Evolutionary conservation across 2,113 vertebrate genomes (phyloP).

Genomic region (Carollia perspicillata): DNA sequence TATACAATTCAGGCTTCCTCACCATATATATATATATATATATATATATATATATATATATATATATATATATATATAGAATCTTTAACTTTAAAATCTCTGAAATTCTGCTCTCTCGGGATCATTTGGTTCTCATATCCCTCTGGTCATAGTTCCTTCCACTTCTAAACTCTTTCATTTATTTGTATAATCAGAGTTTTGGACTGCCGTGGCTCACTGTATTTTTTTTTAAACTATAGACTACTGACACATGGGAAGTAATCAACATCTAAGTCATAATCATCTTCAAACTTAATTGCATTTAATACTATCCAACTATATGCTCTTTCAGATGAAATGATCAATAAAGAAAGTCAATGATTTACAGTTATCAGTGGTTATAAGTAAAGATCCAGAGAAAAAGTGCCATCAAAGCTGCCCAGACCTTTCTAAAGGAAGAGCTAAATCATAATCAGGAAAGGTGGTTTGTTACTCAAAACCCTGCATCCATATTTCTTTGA

Average conservation of each 20-base stretch:
- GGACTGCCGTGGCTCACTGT: background rate
- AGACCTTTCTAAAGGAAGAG: background rate
- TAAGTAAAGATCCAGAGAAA: background rate
- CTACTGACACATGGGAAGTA: background rate
- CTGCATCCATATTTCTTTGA: background rate
- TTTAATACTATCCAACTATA: background rate
- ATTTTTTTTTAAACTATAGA: background rate
- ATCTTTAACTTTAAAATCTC: constrained; percentile 33
- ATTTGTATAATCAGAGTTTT: background rate
- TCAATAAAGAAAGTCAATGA: background rate
- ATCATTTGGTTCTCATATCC: background rate
- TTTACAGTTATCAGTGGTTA: background rate
- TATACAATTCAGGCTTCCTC: background rate
- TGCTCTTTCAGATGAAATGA: background rate
- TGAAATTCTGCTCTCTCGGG: background rate
- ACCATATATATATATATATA: background rate
- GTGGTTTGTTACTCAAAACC: background rate
- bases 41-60: no score
- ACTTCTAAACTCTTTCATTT: background rate
- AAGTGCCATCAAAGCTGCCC: background rate
- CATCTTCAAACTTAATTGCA: background rate
- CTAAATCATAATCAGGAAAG: background rate
- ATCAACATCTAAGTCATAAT: background rate
- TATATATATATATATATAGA: no score
- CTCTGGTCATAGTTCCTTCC: background rate